Conservation (phyloP, 2,888 invertebrate species). For the Cephus runcator region DNA sequence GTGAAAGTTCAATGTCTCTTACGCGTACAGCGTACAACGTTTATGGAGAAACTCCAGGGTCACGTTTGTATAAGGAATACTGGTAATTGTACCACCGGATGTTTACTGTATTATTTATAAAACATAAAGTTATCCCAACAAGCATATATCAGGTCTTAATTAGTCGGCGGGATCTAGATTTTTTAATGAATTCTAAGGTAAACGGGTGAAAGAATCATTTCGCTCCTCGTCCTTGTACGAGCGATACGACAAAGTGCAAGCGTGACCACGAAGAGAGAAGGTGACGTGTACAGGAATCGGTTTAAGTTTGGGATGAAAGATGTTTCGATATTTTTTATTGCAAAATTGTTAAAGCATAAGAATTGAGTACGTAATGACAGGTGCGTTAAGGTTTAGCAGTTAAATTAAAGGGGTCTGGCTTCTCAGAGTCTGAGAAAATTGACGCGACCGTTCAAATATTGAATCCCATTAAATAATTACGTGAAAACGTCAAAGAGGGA, state of each 20-base stretch:
- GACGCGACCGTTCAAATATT: neutral
- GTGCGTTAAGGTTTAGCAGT: neutral
- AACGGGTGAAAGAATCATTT: neutral
- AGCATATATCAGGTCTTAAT: neutral
- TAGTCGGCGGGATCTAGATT: neutral
- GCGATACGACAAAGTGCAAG: neutral
- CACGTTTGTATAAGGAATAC: neutral
- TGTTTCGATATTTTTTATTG: neutral
- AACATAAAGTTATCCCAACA: neutral
- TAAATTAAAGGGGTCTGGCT: neutral
- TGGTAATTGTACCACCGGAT: neutral
- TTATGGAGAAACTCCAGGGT: neutral
- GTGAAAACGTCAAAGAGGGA: neutral
- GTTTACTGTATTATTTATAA: neutral
- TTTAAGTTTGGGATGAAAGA: neutral
- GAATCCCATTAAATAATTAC: neutral
- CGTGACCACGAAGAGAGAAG: neutral
- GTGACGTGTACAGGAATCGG: neutral
- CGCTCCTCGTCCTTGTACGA: neutral
- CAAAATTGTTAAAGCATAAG: neutral
- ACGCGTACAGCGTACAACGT: neutral
- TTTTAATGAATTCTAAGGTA: neutral
- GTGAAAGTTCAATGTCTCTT: neutral
- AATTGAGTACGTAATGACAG: neutral
- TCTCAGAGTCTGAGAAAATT: neutral